Evolutionary conservation across 2,797 vertebrate species (phyloP).

Genomic region (Malacoraja senta): DNA sequence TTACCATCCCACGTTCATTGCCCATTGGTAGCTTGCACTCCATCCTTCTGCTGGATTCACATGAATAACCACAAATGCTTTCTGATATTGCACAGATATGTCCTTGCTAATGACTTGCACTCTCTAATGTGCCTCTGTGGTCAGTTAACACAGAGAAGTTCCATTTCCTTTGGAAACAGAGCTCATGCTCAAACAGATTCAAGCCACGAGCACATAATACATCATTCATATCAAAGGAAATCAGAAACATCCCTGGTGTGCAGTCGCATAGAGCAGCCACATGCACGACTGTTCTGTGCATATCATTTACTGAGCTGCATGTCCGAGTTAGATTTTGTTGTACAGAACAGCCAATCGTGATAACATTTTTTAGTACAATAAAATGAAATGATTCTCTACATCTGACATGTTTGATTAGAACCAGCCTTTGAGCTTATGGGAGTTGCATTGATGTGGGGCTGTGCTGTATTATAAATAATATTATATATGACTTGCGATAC

Average conservation of each 20-base stretch:
- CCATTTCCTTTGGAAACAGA: neutral
- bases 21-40: too few relatives aligned
- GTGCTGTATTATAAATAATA: neutral
- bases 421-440: slow-evolving; percentile 22
- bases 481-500: neutral
- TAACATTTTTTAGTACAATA: slow-evolving; percentile 17
- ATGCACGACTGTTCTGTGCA: neutral
- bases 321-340: neutral
- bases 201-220: neutral
- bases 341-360: neutral
- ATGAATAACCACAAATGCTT: neutral
- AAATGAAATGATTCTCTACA: neutral
- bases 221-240: slow-evolving; percentile 21
- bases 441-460: neutral
- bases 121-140: neutral
- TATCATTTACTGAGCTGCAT: neutral
- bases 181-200: neutral
- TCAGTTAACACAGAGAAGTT: neutral
- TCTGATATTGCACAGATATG: neutral
- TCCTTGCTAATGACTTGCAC: neutral
- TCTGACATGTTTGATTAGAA: slow-evolving; percentile 26
- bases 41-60: too few relatives aligned
- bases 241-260: slow-evolving; percentile 20
- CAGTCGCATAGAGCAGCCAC: neutral
- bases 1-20: neutral